Percentiles rank a stretch among this genome's conserved stretches.
Evolutionary conservation across 2,888 invertebrate genomes (phyloP).

Genomic region (Notodonta ziczac): DNA sequence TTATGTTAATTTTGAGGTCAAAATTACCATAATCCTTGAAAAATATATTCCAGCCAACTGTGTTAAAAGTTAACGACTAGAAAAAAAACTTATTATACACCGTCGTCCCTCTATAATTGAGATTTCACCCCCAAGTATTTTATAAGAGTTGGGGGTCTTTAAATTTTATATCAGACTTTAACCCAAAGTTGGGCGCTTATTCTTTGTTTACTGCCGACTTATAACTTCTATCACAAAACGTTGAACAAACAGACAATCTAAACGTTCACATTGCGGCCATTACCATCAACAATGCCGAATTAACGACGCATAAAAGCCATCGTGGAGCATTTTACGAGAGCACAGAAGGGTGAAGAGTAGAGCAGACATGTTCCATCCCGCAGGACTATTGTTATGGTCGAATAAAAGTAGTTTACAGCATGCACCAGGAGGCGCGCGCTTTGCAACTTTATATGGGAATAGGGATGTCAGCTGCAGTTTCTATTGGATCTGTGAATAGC

Average conservation of each 20-base stretch:
- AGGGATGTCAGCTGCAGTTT: constrained; percentile 17
- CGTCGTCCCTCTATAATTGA: background rate
- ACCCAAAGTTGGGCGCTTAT: background rate
- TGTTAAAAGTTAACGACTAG: constrained; percentile 10
- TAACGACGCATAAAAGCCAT: constrained; percentile 51
- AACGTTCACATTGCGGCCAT: constrained; percentile 22
- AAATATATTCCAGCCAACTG: constrained; percentile 22
- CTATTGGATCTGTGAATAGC: constrained; percentile 2
- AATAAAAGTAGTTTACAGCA: constrained; percentile 70
- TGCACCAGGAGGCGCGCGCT: constrained; percentile 53
- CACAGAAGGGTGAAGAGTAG: constrained; percentile 40
- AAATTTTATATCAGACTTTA: background rate
- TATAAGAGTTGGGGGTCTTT: background rate
- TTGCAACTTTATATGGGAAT: constrained; percentile 61
- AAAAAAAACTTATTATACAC: constrained; percentile 2
- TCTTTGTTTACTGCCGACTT: background rate
- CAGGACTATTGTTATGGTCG: constrained; percentile 61
- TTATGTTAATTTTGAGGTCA: constrained; percentile 38
- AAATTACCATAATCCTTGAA: constrained; percentile 39
- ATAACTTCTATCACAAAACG: constrained; percentile 10
- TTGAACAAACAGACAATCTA: constrained; percentile 29
- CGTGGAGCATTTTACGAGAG: constrained; percentile 44
- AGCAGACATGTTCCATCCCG: constrained; percentile 48
- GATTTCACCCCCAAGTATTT: background rate
- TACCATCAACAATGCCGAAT: constrained; percentile 44